Conservation (phyloP, 2,113 vertebrate genomes). For the Clarias batrachus region DNA sequence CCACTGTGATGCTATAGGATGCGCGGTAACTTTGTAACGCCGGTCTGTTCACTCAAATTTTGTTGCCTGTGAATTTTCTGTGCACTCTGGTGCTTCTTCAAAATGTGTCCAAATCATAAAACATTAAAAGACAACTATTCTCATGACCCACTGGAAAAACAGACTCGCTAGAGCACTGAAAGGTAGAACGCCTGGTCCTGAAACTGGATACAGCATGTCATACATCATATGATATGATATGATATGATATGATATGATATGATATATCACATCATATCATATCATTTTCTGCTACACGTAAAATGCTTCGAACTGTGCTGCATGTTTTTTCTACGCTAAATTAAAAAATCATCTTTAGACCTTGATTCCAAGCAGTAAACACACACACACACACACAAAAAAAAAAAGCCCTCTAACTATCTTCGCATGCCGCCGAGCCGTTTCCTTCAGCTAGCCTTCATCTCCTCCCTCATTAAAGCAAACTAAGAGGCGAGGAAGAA, state of each 20-base stretch:
- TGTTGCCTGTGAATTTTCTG: neutral
- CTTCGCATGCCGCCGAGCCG: slow-evolving; percentile 14
- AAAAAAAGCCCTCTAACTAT: neutral
- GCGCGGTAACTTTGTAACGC: neutral
- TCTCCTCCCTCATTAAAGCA: slow-evolving; percentile 37
- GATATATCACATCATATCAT: too few relatives aligned
- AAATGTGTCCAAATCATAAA: neutral
- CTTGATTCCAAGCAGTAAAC: slow-evolving; percentile 11
- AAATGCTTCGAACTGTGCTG: neutral
- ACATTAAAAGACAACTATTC: too few relatives aligned
- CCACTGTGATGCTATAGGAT: too few relatives aligned
- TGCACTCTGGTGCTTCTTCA: neutral
- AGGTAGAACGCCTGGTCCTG: neutral
- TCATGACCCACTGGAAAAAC: too few relatives aligned
- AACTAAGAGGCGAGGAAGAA: neutral
- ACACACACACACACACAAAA: neutral
- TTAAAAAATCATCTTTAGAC: neutral
- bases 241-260: too few relatives aligned
- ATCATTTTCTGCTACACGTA: neutral
- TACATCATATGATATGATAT: too few relatives aligned
- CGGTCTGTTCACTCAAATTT: neutral
- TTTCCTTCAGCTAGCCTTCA: neutral
- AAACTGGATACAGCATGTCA: neutral
- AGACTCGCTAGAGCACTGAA: neutral
- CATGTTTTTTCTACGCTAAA: neutral